A percentile compares a stretch with the other conserved stretches of the same genome.
Evolutionary conservation across 2,797 vertebrate genomes (phyloP).

Genomic region (Sebastes diploproa): DNA sequence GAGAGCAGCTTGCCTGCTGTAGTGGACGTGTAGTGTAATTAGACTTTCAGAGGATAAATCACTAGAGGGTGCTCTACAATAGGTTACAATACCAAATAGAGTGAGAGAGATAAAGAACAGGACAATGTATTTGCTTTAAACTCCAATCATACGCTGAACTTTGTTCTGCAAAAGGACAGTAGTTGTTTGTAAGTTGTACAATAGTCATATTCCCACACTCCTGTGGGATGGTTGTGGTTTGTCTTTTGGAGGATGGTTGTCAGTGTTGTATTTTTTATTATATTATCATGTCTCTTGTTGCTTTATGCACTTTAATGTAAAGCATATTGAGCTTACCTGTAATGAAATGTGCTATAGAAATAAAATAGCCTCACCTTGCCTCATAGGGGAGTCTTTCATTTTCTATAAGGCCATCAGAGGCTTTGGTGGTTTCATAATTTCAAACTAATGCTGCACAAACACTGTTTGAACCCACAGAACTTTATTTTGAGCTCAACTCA

Average conservation of each 20-base stretch:
- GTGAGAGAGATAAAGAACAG: not conserved
- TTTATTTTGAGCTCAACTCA: constrained; percentile 17
- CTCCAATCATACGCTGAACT: not conserved
- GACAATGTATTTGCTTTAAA: not conserved
- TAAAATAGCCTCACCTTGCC: not conserved
- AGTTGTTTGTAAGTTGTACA: not conserved
- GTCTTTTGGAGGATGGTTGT: not conserved
- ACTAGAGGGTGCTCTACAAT: constrained; percentile 56
- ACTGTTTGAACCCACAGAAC: not conserved
- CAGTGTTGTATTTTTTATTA: not conserved
- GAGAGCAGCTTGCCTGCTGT: not conserved
- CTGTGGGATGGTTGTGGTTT: not conserved
- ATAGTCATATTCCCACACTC: not conserved
- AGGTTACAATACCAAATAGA: not conserved
- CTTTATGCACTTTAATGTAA: not conserved
- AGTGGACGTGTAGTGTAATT: not conserved
- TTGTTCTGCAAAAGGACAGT: not conserved
- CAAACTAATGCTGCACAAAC: not conserved
- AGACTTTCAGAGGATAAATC: constrained; percentile 20
- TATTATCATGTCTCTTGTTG: not conserved
- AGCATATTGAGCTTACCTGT: not conserved
- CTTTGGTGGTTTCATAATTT: not conserved
- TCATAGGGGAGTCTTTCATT: not conserved
- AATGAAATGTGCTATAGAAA: not conserved
- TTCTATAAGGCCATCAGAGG: not conserved